Evolutionary conservation across 2,888 invertebrate species (phyloP), one percentile per base, ranked within the genome.

Genomic region (Athripsodes cinereus): DNA sequence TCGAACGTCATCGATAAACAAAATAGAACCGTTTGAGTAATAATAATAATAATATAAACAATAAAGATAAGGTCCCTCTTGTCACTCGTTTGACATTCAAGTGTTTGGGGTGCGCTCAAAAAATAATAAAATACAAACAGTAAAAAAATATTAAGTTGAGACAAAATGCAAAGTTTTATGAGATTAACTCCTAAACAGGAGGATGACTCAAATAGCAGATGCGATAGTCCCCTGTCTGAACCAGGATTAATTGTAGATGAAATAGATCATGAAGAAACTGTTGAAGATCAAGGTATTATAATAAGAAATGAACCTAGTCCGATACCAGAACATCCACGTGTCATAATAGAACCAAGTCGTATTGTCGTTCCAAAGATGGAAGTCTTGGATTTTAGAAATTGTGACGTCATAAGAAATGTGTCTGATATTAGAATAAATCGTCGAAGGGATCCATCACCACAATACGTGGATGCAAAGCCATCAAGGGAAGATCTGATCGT

Each of bases 341-440:
- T 63, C 51, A 64, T 64, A 40, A 60, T 64, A 13, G 64, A 62
- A 52, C 62, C 59, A 40, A 61, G 57, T 18, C 57, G 64, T 21
- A 50, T 57, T 2, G 44, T 60, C 16, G 18, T 48, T 18, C 51
- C 56, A 2, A 48, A 52, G 16, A 56, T 47, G 26, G 60, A 57
- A 26, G 22, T 51, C 22, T 13, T 55, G 19, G 60, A 62, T n/a
- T 56, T 54, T 35, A 54, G 58, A 48, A 53, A 49, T 11, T 60
- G 62, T 35, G 60, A 62, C 10, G 52, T 58, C 16, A 52, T 60
- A 2, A 50, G 60, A 22, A 58, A 50, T n/a, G 52, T 31, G 6
- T 18, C 51, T 18, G 60, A 62, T 11, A 34, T 52, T 5, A 34
- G 56, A 3, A 47, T 53, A n/a, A 53, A 53, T 35, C 40, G 53